These are phyloP conservation scores for Galaxias olidus DNA, from an alignment of 2,797 vertebrate genomes.

Conservation along the genomic window DNA sequence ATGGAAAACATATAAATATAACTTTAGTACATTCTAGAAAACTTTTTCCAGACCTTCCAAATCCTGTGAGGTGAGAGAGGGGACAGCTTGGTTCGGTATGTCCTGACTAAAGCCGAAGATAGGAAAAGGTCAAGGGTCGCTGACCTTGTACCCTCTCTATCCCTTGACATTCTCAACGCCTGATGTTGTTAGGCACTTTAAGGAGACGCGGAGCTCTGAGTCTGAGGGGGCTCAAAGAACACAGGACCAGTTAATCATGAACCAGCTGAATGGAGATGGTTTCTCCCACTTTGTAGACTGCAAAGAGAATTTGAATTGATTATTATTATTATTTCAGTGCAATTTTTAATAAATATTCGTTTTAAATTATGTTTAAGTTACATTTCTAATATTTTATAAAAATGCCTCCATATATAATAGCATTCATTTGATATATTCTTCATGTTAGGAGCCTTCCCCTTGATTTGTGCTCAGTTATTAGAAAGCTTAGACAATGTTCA, in stretches of 20 bases:
- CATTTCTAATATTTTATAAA: too few relatives aligned
- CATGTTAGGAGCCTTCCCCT: too few relatives aligned
- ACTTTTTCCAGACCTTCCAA: not conserved
- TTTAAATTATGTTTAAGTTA: constrained; percentile 21
- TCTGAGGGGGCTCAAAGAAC: not conserved
- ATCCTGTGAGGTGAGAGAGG: constrained; percentile 19
- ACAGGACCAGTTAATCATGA: not conserved
- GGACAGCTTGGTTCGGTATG: constrained; percentile 37
- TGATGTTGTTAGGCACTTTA: constrained; percentile 15
- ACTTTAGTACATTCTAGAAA: constrained; percentile 33
- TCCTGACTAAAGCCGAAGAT: constrained; percentile 41
- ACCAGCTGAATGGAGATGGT: constrained; percentile 20
- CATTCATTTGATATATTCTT: too few relatives aligned
- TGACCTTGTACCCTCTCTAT: constrained; percentile 32
- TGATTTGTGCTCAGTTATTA: too few relatives aligned
- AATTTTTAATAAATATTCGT: not conserved
- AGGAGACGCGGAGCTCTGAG: constrained; percentile 14
- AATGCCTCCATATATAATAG: too few relatives aligned
- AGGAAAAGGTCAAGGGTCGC: constrained; percentile 45
- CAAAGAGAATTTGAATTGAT: constrained; percentile 24
- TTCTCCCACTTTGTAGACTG: too few relatives aligned
- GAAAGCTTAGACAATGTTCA: too few relatives aligned
- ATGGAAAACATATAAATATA: constrained; percentile 7
- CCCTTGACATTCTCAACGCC: constrained; percentile 40
- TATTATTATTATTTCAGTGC: too few relatives aligned